Conservation (phyloP, 1,140 invertebrate genomes). For the Ostrea denselamellosa region DNA sequence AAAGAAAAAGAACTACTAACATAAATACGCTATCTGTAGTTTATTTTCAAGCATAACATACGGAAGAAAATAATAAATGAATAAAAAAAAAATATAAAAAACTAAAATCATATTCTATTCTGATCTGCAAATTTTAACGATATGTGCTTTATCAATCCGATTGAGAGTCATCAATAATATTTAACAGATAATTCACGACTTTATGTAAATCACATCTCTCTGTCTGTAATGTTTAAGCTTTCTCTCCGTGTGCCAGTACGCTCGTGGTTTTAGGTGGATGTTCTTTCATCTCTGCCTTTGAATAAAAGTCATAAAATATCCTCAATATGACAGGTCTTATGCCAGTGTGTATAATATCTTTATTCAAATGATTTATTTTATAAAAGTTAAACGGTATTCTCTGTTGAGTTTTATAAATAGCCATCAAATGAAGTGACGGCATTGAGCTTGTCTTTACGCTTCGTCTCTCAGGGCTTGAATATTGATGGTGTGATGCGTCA, state of each 20-base stretch:
- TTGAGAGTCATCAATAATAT: constrained; percentile 26
- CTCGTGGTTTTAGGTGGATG: not conserved
- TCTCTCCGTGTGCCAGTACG: not conserved
- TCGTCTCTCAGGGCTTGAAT: constrained; percentile 1
- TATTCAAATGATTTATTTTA: constrained; percentile 36
- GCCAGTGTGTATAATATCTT: constrained; percentile 16
- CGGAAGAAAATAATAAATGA: too few relatives aligned
- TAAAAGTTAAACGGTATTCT: constrained; percentile 7
- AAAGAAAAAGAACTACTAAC: too few relatives aligned
- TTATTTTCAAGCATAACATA: too few relatives aligned
- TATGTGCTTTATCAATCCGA: constrained; percentile 7
- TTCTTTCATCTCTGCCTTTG: constrained; percentile 30
- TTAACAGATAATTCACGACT: not conserved
- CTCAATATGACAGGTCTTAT: constrained; percentile 33
- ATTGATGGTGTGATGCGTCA: constrained; percentile 30
- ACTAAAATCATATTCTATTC: not conserved
- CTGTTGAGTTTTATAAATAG: not conserved
- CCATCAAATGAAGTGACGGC: constrained; percentile 11
- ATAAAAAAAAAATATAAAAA: not conserved
- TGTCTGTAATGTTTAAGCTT: not conserved
- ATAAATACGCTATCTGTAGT: too few relatives aligned
- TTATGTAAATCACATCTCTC: not conserved
- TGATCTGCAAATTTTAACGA: not conserved
- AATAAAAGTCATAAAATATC: constrained; percentile 27
- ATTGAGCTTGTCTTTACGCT: constrained; percentile 16